phyloP scores from a whole-genome alignment of 2,113 vertebrate species.

The Chionomys nivalis region DNA sequence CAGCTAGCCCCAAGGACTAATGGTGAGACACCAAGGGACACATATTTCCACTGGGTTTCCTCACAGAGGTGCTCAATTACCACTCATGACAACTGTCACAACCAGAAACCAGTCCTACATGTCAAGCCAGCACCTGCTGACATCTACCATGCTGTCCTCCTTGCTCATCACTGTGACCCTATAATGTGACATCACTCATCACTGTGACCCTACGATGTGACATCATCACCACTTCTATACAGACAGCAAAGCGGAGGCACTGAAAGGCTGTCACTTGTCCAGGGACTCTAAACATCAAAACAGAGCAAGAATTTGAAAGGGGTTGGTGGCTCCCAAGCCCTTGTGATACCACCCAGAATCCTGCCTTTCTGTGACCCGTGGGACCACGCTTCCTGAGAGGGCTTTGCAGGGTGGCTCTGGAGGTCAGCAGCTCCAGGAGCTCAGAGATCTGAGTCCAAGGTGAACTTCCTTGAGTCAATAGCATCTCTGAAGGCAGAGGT shows the following conservation, averaged over 20 bases:
- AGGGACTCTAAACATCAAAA: neutral
- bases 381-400: rapidly evolving
- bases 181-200: neutral
- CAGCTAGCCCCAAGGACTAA: neutral
- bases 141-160: too few species aligned
- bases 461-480: neutral
- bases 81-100: neutral
- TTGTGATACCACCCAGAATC: neutral
- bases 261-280: neutral
- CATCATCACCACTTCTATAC: neutral
- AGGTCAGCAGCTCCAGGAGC: neutral
- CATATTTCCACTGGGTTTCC: neutral
- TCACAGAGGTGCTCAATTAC: neutral
- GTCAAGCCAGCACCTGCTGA: neutral
- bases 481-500: neutral
- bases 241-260: neutral
- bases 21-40: neutral
- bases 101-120: neutral
- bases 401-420: neutral
- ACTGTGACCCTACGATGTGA: neutral
- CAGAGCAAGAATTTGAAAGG: neutral
- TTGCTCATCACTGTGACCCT: neutral
- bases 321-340: neutral
- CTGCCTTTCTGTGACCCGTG: neutral
- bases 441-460: neutral